Evolutionary conservation across 2,888 invertebrate species (phyloP).

Genomic region (Agonum fuliginosum): DNA sequence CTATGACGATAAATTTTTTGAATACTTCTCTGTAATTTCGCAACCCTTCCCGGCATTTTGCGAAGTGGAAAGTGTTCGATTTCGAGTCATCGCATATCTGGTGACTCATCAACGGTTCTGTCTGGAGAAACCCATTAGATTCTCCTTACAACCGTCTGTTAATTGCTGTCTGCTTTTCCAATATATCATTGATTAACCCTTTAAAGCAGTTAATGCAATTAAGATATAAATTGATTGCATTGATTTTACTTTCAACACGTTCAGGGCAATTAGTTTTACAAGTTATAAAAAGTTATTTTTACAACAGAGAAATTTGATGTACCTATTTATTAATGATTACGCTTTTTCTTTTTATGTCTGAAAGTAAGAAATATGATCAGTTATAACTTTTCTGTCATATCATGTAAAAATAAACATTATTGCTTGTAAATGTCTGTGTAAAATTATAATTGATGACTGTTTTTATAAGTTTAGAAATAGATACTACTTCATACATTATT

Average conservation of each 20-base stretch:
- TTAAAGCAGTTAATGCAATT: not conserved
- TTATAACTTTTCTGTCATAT: not conserved
- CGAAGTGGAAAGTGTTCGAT: constrained; percentile 20
- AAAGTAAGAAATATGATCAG: not conserved
- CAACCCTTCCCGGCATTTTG: constrained; percentile 18
- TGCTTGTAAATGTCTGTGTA: not conserved
- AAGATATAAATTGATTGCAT: not conserved
- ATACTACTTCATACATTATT: constrained; percentile 33
- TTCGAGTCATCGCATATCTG: constrained; percentile 26
- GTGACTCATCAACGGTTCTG: not conserved
- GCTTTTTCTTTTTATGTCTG: not conserved
- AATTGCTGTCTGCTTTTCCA: constrained; percentile 9
- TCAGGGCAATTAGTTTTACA: not conserved
- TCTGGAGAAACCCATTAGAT: constrained; percentile 42
- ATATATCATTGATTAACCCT: not conserved
- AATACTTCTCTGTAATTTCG: not conserved
- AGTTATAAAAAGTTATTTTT: not conserved
- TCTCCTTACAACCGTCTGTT: constrained; percentile 19
- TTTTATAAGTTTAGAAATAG: constrained; percentile 8
- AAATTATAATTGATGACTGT: constrained; percentile 19
- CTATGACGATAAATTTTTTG: too few relatives aligned
- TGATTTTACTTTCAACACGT: constrained; percentile 22
- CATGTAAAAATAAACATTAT: not conserved
- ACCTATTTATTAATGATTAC: not conserved
- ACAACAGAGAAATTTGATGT: not conserved